Conservation (phyloP, 2,888 invertebrate species). For the Bimastos eiseni region DNA sequence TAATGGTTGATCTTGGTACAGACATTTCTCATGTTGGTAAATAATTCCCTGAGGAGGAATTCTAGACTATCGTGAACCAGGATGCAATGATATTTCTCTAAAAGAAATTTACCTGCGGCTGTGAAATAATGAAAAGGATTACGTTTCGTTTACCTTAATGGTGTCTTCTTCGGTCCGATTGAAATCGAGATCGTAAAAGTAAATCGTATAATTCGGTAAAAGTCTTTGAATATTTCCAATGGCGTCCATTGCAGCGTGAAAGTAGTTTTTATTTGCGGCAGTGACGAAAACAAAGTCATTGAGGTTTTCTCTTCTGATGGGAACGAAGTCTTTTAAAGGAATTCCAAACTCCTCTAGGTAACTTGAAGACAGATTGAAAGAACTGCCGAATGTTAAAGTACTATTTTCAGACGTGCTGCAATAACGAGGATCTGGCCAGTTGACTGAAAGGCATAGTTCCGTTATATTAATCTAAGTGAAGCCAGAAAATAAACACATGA, state of each 20-base stretch:
- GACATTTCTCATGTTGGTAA: too few relatives aligned
- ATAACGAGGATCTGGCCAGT: not conserved
- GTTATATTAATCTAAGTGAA: not conserved
- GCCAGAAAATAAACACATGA: not conserved
- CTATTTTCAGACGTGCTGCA: not conserved
- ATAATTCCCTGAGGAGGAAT: too few relatives aligned
- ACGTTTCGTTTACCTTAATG: not conserved
- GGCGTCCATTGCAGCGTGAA: not conserved
- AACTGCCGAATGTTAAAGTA: not conserved
- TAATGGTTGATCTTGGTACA: too few relatives aligned
- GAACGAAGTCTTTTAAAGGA: not conserved
- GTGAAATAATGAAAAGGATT: not conserved
- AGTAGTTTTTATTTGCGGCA: not conserved
- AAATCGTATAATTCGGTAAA: slow-evolving; percentile 24
- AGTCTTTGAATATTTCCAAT: slow-evolving; percentile 27
- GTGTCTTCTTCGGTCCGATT: not conserved
- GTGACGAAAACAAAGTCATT: slow-evolving; percentile 34
- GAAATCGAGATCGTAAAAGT: slow-evolving; percentile 35
- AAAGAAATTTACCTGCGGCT: not conserved
- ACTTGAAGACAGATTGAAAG: slow-evolving; percentile 1
- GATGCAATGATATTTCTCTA: too few relatives aligned
- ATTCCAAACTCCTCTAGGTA: not conserved
- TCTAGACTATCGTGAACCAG: too few relatives aligned
- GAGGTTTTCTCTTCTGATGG: not conserved
- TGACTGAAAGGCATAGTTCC: not conserved